Evolutionary conservation across 2,797 vertebrate genomes (phyloP), one percentile per base, ranked within the genome.

Genomic region (Megaceryle alcyon): DNA sequence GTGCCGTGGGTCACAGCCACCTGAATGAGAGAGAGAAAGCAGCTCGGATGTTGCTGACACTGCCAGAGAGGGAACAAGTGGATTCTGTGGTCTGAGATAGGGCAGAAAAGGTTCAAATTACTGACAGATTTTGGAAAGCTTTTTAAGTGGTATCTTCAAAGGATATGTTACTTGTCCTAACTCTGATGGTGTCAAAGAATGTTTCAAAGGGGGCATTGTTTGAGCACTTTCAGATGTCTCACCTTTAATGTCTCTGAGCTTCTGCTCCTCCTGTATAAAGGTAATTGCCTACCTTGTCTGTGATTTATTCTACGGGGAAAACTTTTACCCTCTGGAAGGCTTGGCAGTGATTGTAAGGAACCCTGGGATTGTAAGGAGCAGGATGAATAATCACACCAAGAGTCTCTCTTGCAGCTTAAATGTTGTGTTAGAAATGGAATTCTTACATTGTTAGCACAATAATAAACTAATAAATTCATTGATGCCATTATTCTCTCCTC

Each of bases 61-160:
- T 88, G 53, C 49, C 56, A 19, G 70, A 80, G 49, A 86, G 73
- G 13, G 61, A 92, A 73, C 0, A 14, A 14, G 63, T 35, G 35
- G n/a, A 66, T 86, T 92, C 64, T 77, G 46, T 61, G 33, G 64
- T 68, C 88, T 65, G 71, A 90, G 81, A 77, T 29, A 85, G 75
- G 70, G 63, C 73, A 92, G 80, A 82, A 82, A 31, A 82, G 66
- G 35, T 94, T 95, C 71, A 84, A 88, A 93, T 95, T 93, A 92
- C 92, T 75, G 90, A 39, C 88, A 88, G 90, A 80, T 96, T 96
- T 93, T 86, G 71, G 76, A 89, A 88, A 89, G 88, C 78, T 93
- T 96, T 96, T 88, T 46, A 96, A 92, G 81, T 91, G 83, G 23
- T 79, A 61, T 92, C 90, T 95, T 96, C 93, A 96, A 96, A 96